Base-by-base conservation (phyloP, 2,113 vertebrate species). In the Megaceryle maxima region DNA sequence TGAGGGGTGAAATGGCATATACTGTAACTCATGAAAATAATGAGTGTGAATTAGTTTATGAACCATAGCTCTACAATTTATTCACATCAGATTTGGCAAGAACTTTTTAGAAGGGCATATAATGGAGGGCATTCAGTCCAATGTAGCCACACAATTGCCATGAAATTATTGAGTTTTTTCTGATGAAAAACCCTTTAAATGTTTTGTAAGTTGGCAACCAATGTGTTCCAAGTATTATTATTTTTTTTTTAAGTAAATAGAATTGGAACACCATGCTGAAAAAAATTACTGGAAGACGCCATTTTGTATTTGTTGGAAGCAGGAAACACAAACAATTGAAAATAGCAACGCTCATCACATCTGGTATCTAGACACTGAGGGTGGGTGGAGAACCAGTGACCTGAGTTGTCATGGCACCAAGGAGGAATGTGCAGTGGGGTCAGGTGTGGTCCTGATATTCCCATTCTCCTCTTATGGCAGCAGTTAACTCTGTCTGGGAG, bases 1-100 rank as follows among this genome's bases (percentile, higher is more conserved):
- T 84, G 88, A 95, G 91, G 69, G 88, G 51, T 91, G 55, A 95
- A 94, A 92, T 78, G 67, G n/a, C 73, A 50, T 60, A 16, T 56
- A 75, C 51, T 55, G 28, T 69, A 96, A 68, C 56, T 90, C 56
- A 66, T 75, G 70, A 92, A 94, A 94, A 89, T 69, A 94, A 82
- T 66, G 50, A 91, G 50, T 60, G n/a, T 33, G 18, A 94, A 88
- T 91, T 95, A 80, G 26, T 81, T 95, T 74, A 82, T 86, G 41
- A 95, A 83, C 57, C 73, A 87, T 7, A 90, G 16, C 20, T 68
- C 31, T 80, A 59, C 17, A 72, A 89, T 74, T 92, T 92, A 88
- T 87, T 94, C 67, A 37, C 25, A 90, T 83, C 46, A 62, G 69
- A 72, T 88, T 94, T 88, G 51, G 48, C 75, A 92, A 66, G 25